phyloP scores from a whole-genome alignment of 2,113 vertebrate genomes.

The Albula glossodonta region DNA sequence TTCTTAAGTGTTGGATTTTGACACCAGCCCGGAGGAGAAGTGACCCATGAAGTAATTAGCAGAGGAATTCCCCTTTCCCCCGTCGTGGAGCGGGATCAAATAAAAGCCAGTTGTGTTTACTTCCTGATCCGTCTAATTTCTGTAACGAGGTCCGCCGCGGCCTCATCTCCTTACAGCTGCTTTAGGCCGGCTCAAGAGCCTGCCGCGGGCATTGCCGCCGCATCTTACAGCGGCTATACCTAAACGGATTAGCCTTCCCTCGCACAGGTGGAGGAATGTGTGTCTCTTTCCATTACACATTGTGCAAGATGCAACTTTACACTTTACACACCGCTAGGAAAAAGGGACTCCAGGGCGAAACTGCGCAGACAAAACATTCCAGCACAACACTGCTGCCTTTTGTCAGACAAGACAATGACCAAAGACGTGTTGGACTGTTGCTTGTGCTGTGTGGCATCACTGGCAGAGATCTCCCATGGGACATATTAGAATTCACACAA shows the following conservation, averaged over 20 bases:
- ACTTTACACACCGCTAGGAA: conserved; percentile 66
- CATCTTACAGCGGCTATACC: conserved; percentile 75
- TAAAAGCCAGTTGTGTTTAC: conserved; percentile 93
- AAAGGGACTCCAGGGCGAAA: conserved; percentile 2
- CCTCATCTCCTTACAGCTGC: conserved; percentile 84
- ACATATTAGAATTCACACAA: background rate
- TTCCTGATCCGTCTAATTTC: conserved; percentile 95
- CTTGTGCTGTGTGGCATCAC: background rate
- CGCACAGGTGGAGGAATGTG: conserved; percentile 70
- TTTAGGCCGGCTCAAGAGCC: conserved; percentile 82
- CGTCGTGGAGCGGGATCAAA: conserved; percentile 78
- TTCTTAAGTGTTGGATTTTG: conserved; percentile 83
- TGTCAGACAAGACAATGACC: background rate
- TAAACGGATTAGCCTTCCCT: conserved; percentile 55
- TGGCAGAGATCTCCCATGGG: background rate
- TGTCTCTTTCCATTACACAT: conserved; percentile 42
- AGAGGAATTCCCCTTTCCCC: conserved; percentile 81
- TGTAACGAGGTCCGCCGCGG: conserved; percentile 84
- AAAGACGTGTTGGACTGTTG: background rate
- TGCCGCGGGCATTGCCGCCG: conserved; percentile 70
- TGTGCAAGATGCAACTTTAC: conserved; percentile 79
- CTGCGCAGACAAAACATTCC: background rate
- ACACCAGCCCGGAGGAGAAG: conserved; percentile 78
- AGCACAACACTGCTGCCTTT: background rate
- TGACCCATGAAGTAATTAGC: conserved; percentile 95